Base-by-base conservation (phyloP, 2,888 invertebrate species). In the Brachypalpus laphriformis region DNA sequence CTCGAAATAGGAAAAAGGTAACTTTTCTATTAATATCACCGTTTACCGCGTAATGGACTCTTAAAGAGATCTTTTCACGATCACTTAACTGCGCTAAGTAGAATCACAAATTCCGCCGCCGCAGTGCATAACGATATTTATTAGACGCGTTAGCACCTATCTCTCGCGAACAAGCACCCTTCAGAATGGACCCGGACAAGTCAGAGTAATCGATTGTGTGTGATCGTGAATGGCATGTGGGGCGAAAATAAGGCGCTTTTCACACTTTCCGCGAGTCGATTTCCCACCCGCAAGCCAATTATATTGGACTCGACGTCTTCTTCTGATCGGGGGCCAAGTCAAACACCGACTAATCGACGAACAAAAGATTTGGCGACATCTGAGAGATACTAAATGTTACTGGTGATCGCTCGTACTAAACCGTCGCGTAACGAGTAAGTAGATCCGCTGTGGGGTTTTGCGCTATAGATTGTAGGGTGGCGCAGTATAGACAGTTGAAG, bases 281-380 rank as follows among this genome's bases (percentile, higher is more conserved):
- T 82, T 45, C 5, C 54, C 51, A 70, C 14, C 42, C 28, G 18
- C 61, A 49, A 59, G 40, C 37, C 40, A 40, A 56, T 51, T 76
- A 11, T 22, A 3, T n/a, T n/a, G 14, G 2, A n/a, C n/a, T 63
- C n/a, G 68, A 37, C 56, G 42, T 63, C 40, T 47, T 59, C 16
- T 40, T 54, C 61, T 81, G 63, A 75, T 59, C 81, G 59, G 59
- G 28, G 42, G 65, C 81, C 75, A 85, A 81, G 85, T 76, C 81
- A 85, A 85, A 85, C 71, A 76, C 75, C 74, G 75, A 85, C 85
- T 85, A 85, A 85, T 81, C 75, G 81, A 66, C 71, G 54, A 71
- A 80, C 85, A 85, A 80, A 85, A 85, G 75, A 85, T 71, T 85
- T 75, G 71, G 71, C 75, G 81, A 81, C 81, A 71, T 81, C 75